Evolutionary conservation across 2,888 invertebrate species (phyloP).

Genomic region (Eulithis testata): DNA sequence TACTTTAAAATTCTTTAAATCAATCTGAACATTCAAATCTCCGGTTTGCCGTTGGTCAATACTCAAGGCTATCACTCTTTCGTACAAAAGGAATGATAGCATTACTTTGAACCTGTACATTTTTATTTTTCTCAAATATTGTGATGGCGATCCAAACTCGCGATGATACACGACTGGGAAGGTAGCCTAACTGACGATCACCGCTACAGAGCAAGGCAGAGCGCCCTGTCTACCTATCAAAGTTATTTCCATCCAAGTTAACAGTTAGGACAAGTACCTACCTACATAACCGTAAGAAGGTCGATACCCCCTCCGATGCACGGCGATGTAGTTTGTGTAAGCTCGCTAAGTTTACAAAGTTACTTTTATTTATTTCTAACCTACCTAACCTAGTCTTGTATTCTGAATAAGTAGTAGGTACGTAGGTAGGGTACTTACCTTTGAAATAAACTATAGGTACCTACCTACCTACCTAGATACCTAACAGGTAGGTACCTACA

Average conservation of each 20-base stretch:
- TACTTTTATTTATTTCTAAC: too few relatives aligned
- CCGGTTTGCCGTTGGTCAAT: slow-evolving; percentile 91
- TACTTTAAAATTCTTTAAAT: slow-evolving; percentile 91
- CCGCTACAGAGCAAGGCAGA: slow-evolving; percentile 23
- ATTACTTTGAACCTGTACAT: slow-evolving; percentile 51
- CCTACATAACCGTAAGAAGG: slow-evolving; percentile 70
- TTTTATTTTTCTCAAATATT: slow-evolving; percentile 32
- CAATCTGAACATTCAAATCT: slow-evolving; percentile 91
- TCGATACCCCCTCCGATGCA: slow-evolving; percentile 80
- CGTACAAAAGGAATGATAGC: slow-evolving; percentile 45
- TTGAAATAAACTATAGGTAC: too few relatives aligned
- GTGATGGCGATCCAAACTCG: slow-evolving; percentile 62
- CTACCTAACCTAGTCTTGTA: too few relatives aligned
- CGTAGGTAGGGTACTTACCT: too few relatives aligned
- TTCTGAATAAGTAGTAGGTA: too few relatives aligned
- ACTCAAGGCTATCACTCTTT: slow-evolving; percentile 52
- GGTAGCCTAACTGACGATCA: slow-evolving; percentile 35
- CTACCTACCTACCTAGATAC: too few relatives aligned
- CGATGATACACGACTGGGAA: slow-evolving; percentile 62
- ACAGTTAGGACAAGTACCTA: slow-evolving; percentile 72
- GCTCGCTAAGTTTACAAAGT: too few relatives aligned
- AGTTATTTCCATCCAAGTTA: slow-evolving; percentile 81
- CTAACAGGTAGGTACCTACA: too few relatives aligned
- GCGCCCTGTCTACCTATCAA: slow-evolving; percentile 65
- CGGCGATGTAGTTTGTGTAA: slow-evolving; percentile 64